Conservation (phyloP, 1,140 invertebrate genomes). For the Drosophila sulfurigaster region DNA sequence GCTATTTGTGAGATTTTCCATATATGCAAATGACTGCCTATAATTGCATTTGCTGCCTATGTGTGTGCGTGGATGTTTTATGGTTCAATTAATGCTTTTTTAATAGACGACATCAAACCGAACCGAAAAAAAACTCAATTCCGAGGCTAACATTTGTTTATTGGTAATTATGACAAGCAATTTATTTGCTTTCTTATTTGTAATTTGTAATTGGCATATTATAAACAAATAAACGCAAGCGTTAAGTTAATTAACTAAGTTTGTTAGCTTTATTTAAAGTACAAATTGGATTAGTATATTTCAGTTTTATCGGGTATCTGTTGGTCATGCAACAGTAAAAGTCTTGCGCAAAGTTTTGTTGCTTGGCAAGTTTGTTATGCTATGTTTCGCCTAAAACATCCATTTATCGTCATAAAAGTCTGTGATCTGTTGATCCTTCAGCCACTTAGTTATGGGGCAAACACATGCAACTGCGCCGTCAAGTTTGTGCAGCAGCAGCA, state of each 20-base stretch:
- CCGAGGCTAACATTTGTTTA: slow-evolving; percentile 9
- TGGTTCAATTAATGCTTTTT: slow-evolving; percentile 47
- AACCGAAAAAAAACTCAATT: slow-evolving; percentile 4
- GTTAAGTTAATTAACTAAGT: slow-evolving; percentile 3
- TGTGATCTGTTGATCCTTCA: slow-evolving; percentile 1
- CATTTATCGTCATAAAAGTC: slow-evolving; percentile 5
- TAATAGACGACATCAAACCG: slow-evolving; percentile 26
- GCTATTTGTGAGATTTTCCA: slow-evolving; percentile 16
- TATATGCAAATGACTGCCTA: slow-evolving; percentile 34
- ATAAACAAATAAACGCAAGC: slow-evolving; percentile 12
- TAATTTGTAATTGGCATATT: slow-evolving; percentile 15
- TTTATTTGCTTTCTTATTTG: slow-evolving; percentile 30
- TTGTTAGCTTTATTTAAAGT: not conserved
- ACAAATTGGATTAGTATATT: no score
- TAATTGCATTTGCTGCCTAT: slow-evolving; percentile 38
- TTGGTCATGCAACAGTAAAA: not conserved
- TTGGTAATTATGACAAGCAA: slow-evolving; percentile 10
- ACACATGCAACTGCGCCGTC: not conserved
- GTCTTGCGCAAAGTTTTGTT: not conserved
- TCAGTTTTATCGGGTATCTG: not conserved
- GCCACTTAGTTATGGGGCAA: slow-evolving; percentile 3
- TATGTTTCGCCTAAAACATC: not conserved
- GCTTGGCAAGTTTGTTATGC: not conserved
- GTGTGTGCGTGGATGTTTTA: slow-evolving; percentile 13
- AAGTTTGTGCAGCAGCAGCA: not conserved